Conservation (phyloP, 2,888 invertebrate genomes). For the Hanleya hanleyi region DNA sequence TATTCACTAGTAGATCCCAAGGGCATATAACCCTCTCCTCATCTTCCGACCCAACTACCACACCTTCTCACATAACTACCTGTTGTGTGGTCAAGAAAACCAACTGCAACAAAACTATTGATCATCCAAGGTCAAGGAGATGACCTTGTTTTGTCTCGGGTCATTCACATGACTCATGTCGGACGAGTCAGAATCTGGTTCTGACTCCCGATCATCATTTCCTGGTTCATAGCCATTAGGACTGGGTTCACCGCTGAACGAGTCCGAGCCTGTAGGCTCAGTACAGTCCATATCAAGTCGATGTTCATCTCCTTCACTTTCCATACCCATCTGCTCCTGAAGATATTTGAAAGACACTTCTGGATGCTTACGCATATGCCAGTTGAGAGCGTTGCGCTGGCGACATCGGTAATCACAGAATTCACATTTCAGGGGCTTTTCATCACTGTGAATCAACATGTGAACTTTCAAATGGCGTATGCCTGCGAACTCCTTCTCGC, state of each 20-base stretch:
- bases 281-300: background rate
- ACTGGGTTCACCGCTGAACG: background rate
- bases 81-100: too few species aligned
- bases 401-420: conserved; percentile 63
- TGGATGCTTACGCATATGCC: conserved; percentile 67
- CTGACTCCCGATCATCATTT: too few species aligned
- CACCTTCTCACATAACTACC: too few species aligned
- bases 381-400: conserved; percentile 62
- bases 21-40: too few species aligned
- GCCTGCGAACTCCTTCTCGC: conserved; percentile 53
- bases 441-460: conserved; percentile 56
- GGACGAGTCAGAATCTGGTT: too few species aligned
- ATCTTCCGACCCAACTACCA: too few species aligned
- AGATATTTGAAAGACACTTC: background rate
- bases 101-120: too few species aligned
- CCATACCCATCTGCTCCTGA: background rate
- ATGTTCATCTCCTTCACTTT: background rate
- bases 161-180: too few species aligned
- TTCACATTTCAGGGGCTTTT: conserved; percentile 62
- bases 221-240: background rate
- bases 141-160: too few species aligned
- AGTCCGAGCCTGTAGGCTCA: too few species aligned
- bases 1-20: too few species aligned
- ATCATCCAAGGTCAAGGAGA: too few species aligned
- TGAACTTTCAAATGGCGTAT: conserved; percentile 57